Conservation (phyloP, 2,113 vertebrate genomes). For the Laticauda colubrina region DNA sequence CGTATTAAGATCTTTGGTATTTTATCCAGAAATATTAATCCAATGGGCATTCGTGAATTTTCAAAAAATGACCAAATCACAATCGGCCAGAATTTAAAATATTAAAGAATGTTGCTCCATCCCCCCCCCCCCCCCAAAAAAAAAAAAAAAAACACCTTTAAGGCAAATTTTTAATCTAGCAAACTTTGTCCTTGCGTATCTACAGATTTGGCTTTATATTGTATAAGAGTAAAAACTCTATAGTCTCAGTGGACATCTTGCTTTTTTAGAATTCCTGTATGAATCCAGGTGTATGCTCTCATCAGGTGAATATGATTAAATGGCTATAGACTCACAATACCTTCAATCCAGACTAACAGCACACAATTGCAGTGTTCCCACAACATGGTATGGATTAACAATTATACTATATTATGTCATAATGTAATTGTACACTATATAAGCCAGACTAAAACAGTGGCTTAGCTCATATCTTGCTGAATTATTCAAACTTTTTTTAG, state of each 20-base stretch:
- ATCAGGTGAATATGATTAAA: background rate
- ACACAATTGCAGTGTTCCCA: background rate
- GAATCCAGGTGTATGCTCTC: background rate
- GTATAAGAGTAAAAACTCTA: background rate
- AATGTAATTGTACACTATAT: background rate
- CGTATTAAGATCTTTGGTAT: background rate
- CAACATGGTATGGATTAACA: background rate
- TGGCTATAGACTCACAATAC: background rate
- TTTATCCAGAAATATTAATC: background rate
- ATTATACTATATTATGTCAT: background rate
- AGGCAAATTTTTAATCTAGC: background rate
- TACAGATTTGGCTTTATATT: background rate
- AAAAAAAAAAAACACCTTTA: no score
- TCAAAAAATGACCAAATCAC: background rate
- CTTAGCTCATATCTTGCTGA: background rate
- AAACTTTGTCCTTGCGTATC: background rate
- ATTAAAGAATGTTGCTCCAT: background rate
- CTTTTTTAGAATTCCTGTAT: background rate
- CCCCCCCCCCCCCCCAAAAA: no score
- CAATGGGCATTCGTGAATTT: background rate
- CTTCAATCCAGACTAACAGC: background rate
- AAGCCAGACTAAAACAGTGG: background rate
- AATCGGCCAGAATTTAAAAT: background rate
- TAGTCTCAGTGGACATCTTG: background rate
- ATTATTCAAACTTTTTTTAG: background rate